A percentile compares a stretch with the other conserved stretches of the same genome.
Conservation (phyloP, 2,888 invertebrate species). For the Apotomis turbidana region DNA sequence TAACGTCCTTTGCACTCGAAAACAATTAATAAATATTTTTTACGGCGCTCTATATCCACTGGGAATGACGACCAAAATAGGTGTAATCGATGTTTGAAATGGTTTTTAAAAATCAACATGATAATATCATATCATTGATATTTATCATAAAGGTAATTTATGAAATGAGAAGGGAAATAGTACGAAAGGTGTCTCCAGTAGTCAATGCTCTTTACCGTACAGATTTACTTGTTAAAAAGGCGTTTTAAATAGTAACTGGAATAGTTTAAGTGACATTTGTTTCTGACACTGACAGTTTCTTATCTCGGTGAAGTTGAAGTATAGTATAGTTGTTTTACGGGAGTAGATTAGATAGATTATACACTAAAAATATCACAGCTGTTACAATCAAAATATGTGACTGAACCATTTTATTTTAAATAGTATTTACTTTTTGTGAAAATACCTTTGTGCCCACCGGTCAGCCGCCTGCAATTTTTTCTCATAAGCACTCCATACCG, state of each 20-base stretch:
- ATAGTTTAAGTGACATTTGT: not conserved
- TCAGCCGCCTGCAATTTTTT: not conserved
- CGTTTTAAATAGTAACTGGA: conserved; percentile 2
- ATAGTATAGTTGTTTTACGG: not conserved
- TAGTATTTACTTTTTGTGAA: not conserved
- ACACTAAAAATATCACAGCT: not conserved
- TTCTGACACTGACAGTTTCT: conserved; percentile 12
- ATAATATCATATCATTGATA: no score
- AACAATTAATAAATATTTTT: no score
- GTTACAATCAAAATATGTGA: conserved; percentile 8
- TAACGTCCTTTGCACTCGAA: no score
- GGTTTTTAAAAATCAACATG: no score
- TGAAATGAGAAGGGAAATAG: no score
- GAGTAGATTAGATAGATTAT: conserved; percentile 15
- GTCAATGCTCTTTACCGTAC: no score
- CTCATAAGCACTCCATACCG: not conserved
- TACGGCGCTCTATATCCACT: no score
- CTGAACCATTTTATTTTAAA: not conserved
- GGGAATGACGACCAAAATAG: no score
- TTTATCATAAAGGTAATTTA: no score
- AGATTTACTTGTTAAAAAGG: not conserved
- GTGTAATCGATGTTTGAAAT: no score
- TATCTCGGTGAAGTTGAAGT: not conserved
- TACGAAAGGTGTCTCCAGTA: no score
- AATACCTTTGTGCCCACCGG: not conserved